A percentile compares a stretch with the other conserved stretches of the same genome.
Evolutionary conservation across 92 coral and sea anemone species (phyloP).

Genomic region (Pocillopora meandrina): DNA sequence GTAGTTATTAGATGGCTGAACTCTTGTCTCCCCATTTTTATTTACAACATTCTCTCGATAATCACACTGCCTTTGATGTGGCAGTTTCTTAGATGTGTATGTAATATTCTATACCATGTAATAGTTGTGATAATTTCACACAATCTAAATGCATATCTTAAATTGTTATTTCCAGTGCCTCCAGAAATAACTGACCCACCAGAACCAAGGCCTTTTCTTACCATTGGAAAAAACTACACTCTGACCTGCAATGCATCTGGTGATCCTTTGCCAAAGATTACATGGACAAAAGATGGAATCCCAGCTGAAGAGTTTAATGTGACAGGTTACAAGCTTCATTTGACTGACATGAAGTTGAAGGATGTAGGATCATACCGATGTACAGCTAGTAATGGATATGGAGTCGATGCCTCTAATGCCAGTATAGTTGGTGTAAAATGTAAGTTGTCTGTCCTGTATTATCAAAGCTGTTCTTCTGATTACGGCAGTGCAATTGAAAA

Average conservation of each 20-base stretch:
- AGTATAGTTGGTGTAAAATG: not conserved
- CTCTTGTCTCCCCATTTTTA: too few species aligned
- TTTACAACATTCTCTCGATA: too few species aligned
- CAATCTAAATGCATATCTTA: not conserved
- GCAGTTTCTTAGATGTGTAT: not conserved
- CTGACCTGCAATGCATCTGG: conserved; percentile 7
- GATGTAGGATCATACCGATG: conserved; percentile 8
- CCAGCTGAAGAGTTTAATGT: not conserved
- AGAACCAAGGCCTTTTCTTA: not conserved
- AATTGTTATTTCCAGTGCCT: not conserved
- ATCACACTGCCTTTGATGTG: too few species aligned
- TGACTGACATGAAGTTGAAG: not conserved
- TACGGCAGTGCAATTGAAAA: too few species aligned
- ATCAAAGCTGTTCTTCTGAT: too few species aligned
- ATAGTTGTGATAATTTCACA: not conserved
- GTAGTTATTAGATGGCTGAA: too few species aligned
- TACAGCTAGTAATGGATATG: not conserved
- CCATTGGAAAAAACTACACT: not conserved
- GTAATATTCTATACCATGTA: too few species aligned
- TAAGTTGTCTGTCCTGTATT: not conserved
- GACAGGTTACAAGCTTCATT: not conserved
- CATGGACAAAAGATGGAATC: not conserved
- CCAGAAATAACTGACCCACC: not conserved
- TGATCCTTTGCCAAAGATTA: not conserved
- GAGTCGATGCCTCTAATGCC: not conserved